These are phyloP conservation scores for Ianthella basta DNA, from an alignment of 37 sponge, comb jelly and placozoan species.

Conservation along the genomic window DNA sequence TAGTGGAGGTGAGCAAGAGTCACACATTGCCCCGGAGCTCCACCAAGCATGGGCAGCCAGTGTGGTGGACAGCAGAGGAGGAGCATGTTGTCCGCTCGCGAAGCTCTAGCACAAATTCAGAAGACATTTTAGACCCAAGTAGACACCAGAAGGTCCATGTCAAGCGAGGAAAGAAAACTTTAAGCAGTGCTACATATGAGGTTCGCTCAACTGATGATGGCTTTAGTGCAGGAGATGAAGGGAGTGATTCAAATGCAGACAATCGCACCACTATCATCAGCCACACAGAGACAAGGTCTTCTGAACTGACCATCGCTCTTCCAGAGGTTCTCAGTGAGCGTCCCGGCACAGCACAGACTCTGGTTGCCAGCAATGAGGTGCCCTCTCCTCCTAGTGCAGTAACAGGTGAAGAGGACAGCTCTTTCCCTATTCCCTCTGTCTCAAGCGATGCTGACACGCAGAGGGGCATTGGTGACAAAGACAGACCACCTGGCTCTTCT, in stretches of 20 bases:
- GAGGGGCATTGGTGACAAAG: too few relatives aligned
- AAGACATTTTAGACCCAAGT: background rate
- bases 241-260: background rate
- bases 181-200: background rate
- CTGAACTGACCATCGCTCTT: too few relatives aligned
- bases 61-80: background rate
- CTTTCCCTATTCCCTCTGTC: too few relatives aligned
- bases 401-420: too few relatives aligned
- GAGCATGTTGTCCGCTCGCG: background rate
- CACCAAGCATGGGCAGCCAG: background rate
- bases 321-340: too few relatives aligned
- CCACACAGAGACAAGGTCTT: too few relatives aligned
- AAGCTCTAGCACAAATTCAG: conserved; percentile 24
- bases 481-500: too few relatives aligned
- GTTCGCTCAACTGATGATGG: conserved; percentile 7
- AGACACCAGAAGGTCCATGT: background rate
- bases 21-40: background rate
- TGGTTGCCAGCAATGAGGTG: too few relatives aligned
- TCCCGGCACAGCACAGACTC: too few relatives aligned
- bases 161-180: background rate
- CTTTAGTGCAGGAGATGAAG: conserved; percentile 18
- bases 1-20: background rate
- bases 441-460: too few relatives aligned
- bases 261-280: too few relatives aligned
- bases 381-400: too few relatives aligned